These are phyloP conservation scores for Theonella swinhoei DNA, from an alignment of 37 sponge, comb jelly and placozoan genomes.

Conservation along the genomic window DNA sequence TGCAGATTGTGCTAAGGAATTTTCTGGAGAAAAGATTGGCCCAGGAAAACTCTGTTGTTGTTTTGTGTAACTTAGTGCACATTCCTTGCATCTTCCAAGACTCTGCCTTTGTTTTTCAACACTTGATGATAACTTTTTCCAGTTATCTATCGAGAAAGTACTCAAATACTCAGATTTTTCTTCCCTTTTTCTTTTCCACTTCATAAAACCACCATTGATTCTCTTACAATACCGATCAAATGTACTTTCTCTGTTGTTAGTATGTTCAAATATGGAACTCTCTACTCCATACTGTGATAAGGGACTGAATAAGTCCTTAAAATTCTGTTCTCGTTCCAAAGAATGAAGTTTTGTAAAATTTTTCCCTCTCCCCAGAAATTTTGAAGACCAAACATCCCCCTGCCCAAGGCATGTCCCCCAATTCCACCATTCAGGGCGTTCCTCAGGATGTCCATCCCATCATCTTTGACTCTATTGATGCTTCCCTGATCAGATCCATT, in stretches of 20 bases:
- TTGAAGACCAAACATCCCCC: slow-evolving; percentile 34
- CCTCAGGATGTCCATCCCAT: slow-evolving; percentile 22
- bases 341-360: too few species aligned
- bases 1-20: neutral
- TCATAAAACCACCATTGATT: neutral
- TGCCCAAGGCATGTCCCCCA: neutral
- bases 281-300: neutral
- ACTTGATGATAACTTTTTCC: slow-evolving; percentile 3
- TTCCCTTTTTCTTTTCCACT: slow-evolving; percentile 5
- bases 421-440: neutral
- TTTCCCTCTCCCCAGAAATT: slow-evolving; percentile 6
- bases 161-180: neutral
- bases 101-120: neutral
- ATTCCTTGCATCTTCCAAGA: neutral
- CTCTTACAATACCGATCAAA: neutral
- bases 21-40: neutral
- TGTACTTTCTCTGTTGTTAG: neutral
- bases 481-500: neutral
- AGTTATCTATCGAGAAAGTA: neutral
- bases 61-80: neutral
- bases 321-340: neutral
- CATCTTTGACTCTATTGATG: slow-evolving; percentile 38
- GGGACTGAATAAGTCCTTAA: neutral
- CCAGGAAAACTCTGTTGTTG: slow-evolving; percentile 11
- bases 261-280: neutral